These are phyloP conservation scores for Xiphophorus couchianus DNA, from an alignment of 2,113 vertebrate genomes.

Conservation along the genomic window DNA sequence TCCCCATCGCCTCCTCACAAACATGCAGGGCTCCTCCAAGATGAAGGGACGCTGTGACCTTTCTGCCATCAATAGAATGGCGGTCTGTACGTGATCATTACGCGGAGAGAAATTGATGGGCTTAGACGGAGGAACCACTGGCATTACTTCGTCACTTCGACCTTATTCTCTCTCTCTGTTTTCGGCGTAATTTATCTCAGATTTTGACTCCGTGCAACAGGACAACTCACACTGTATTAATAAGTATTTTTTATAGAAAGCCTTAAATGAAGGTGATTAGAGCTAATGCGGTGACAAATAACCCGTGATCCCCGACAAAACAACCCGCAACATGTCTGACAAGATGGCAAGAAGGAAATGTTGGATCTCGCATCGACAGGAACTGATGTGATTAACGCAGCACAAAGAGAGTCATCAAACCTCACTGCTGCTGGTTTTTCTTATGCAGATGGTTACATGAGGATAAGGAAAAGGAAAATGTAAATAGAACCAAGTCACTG, in stretches of 20 bases:
- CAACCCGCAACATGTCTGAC: background rate
- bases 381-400: background rate
- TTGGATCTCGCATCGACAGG: background rate
- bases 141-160: background rate
- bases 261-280: background rate
- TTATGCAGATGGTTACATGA: background rate
- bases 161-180: slow-evolving; percentile 1
- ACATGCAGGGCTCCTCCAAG: slow-evolving; percentile 8
- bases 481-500: background rate
- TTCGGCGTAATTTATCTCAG: background rate
- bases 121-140: background rate
- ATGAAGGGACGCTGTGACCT: slow-evolving; percentile 9
- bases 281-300: background rate
- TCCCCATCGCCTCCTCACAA: slow-evolving; percentile 31
- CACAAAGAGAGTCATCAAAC: background rate
- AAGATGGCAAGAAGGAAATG: too few relatives aligned
- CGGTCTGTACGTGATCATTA: slow-evolving; percentile 3
- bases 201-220: too few relatives aligned
- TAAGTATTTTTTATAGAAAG: background rate
- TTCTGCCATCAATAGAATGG: slow-evolving; percentile 18
- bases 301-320: background rate
- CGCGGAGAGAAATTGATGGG: slow-evolving; percentile 1
- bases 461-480: background rate
- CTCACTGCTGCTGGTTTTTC: too few relatives aligned
- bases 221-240: background rate